These are phyloP conservation scores for Lasius platythorax DNA, from an alignment of 2,888 invertebrate species.

Conservation along the genomic window DNA sequence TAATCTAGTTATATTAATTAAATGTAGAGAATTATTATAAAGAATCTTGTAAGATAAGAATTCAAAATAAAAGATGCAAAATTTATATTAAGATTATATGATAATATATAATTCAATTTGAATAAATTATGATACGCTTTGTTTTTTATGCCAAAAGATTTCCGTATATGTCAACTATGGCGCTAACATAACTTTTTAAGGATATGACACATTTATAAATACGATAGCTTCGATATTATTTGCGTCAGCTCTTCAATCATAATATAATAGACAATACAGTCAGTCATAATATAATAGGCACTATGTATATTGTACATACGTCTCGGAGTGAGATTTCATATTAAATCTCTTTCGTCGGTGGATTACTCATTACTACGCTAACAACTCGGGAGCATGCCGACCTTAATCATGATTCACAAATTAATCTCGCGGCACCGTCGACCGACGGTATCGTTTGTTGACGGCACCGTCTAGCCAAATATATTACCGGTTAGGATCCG, in stretches of 20 bases:
- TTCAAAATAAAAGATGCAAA: neutral
- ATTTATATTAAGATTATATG: too few relatives aligned
- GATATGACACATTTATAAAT: neutral
- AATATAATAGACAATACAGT: neutral
- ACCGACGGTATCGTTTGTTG: constrained; percentile 49
- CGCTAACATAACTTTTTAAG: neutral
- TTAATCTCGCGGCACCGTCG: constrained; percentile 42
- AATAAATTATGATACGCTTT: neutral
- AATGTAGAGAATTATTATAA: neutral
- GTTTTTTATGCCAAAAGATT: neutral
- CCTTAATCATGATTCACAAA: constrained; percentile 67
- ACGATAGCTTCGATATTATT: neutral
- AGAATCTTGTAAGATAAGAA: neutral
- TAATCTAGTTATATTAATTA: constrained; percentile 3
- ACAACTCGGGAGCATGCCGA: constrained; percentile 58
- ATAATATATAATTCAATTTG: too few relatives aligned
- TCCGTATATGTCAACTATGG: neutral
- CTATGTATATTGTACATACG: neutral
- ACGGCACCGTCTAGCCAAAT: constrained; percentile 52
- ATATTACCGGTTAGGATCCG: constrained; percentile 38
- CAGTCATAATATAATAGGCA: constrained; percentile 11
- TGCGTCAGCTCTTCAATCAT: constrained; percentile 11
- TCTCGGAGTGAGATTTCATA: constrained; percentile 67
- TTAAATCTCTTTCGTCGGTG: constrained; percentile 59
- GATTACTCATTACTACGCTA: constrained; percentile 73